Evolutionary conservation across 2,797 vertebrate genomes (phyloP).

Genomic region (Vireo griseus): DNA sequence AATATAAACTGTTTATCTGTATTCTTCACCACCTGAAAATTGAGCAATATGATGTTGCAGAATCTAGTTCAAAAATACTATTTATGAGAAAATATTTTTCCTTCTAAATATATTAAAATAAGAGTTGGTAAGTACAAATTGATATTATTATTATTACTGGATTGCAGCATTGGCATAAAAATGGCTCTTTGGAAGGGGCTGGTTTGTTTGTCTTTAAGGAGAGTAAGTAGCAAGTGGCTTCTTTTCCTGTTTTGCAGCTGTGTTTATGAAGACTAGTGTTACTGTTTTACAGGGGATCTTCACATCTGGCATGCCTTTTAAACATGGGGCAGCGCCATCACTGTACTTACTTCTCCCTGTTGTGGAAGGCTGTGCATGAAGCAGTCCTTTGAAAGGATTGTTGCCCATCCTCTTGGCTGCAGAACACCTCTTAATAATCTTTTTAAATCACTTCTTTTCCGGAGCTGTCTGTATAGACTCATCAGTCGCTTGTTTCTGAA

Average conservation of each 20-base stretch:
- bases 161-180: not conserved
- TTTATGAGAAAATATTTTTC: not conserved
- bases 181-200: not conserved
- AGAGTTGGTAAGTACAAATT: not conserved
- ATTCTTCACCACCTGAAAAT: not conserved
- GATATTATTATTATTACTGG: not conserved
- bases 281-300: not conserved
- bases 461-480: not conserved
- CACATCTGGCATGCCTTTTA: not conserved
- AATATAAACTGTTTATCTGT: not conserved
- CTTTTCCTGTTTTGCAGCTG: not conserved
- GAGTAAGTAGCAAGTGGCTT: not conserved
- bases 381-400: not conserved
- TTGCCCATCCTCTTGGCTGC: not conserved
- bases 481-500: not conserved
- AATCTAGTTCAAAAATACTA: not conserved
- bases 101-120: not conserved
- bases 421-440: not conserved
- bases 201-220: not conserved
- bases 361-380: not conserved
- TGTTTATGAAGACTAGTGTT: not conserved
- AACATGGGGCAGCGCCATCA: not conserved
- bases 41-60: not conserved
- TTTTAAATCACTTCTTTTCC: not conserved
- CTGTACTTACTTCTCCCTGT: not conserved